These are phyloP conservation scores for Micromys minutus DNA, from an alignment of 2,113 vertebrate species.

Conservation along the genomic window DNA sequence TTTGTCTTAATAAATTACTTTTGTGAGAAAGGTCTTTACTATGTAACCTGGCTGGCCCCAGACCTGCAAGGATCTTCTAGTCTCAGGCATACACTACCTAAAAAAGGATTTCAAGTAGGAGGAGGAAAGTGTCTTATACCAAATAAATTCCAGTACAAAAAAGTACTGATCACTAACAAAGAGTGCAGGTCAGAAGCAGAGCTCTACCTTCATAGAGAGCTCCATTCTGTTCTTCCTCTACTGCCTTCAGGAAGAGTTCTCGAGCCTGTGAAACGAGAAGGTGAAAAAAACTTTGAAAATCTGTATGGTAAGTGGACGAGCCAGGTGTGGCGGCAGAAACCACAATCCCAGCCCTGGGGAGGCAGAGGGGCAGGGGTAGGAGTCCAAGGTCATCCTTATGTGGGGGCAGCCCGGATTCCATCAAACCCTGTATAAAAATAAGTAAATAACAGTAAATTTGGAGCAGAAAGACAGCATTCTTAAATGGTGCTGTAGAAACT, in stretches of 20 bases:
- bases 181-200: not conserved
- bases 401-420: not conserved
- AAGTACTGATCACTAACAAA: not conserved
- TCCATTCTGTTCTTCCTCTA: constrained; percentile 97
- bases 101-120: not conserved
- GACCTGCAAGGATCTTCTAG: not conserved
- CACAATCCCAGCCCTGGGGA: not conserved
- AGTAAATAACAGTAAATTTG: not conserved
- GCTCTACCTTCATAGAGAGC: constrained; percentile 96
- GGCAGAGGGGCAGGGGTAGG: not conserved
- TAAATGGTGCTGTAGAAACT: not conserved
- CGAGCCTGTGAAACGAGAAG: constrained; percentile 89
- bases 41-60: not conserved
- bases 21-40: not conserved
- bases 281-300: constrained; percentile 57
- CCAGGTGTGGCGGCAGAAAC: not conserved
- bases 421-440: not conserved
- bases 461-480: not conserved
- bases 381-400: not conserved
- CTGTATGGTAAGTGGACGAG: constrained; percentile 5
- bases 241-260: constrained; percentile 97
- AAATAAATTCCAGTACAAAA: constrained; percentile 7
- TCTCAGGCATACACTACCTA: not conserved
- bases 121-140: not conserved
- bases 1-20: not conserved